These are phyloP conservation scores for Nasonovia ribisnigri DNA, from an alignment of 2,888 invertebrate genomes.

Conservation along the genomic window DNA sequence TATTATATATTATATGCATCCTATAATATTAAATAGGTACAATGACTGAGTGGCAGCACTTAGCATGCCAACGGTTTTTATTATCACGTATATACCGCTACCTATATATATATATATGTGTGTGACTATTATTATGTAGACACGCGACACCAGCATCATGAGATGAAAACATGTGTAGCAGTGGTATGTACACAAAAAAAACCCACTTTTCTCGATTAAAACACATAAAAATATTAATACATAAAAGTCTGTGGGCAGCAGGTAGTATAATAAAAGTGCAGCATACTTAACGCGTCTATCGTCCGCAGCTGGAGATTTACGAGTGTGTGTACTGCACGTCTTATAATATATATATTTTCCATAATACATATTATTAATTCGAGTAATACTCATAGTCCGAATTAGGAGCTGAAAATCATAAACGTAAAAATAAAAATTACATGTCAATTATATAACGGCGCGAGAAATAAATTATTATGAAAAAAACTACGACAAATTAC, in stretches of 20 bases:
- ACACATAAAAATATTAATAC: not conserved
- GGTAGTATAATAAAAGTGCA: not conserved
- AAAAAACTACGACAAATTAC: not conserved
- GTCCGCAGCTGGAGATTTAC: not conserved
- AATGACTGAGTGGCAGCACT: not conserved
- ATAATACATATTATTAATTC: not conserved
- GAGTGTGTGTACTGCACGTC: not conserved
- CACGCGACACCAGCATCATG: not conserved
- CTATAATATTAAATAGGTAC: not conserved
- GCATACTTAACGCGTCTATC: not conserved
- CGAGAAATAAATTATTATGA: not conserved
- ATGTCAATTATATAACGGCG: too few relatives aligned
- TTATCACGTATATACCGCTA: not conserved
- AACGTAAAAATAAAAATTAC: not conserved
- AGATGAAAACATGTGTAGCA: not conserved
- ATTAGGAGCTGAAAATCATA: not conserved
- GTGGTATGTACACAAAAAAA: not conserved
- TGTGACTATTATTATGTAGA: not conserved
- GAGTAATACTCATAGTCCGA: not conserved
- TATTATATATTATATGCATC: too few relatives aligned
- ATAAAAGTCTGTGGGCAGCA: not conserved
- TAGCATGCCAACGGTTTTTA: not conserved
- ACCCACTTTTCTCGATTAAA: not conserved
- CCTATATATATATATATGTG: not conserved
- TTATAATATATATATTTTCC: not conserved